These are phyloP conservation scores for Alfaro cultratus DNA, from an alignment of 2,797 vertebrate species.

Conservation along the genomic window DNA sequence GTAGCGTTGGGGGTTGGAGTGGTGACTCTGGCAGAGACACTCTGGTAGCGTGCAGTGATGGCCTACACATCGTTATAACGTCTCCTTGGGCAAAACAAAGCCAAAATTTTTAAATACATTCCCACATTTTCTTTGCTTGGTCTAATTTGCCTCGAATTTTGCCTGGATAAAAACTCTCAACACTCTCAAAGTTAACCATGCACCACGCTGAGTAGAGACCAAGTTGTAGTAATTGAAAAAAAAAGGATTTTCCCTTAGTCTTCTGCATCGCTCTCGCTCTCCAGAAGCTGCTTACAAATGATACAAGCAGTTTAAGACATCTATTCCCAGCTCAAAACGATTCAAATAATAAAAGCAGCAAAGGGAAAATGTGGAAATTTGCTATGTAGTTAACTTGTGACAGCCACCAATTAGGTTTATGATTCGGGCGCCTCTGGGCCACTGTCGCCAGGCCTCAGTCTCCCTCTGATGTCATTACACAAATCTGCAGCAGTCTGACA, in stretches of 20 bases:
- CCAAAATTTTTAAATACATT: conserved; percentile 69
- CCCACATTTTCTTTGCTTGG: conserved; percentile 60
- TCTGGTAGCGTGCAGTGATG: conserved; percentile 68
- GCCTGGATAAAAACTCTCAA: conserved; percentile 31
- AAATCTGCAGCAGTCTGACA: conserved; percentile 69
- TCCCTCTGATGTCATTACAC: conserved; percentile 68
- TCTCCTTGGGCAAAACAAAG: conserved; percentile 61
- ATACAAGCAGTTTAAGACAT: conserved; percentile 55
- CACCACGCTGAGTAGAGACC: conserved; percentile 25
- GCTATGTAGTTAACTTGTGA: conserved; percentile 67
- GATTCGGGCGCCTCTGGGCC: conserved; percentile 69
- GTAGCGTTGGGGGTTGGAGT: conserved; percentile 36
- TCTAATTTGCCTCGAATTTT: conserved; percentile 54
- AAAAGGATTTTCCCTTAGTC: conserved; percentile 1
- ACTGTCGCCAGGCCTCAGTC: conserved; percentile 73
- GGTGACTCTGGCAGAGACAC: conserved; percentile 56
- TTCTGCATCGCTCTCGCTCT: conserved; percentile 29
- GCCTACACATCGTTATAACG: conserved; percentile 75
- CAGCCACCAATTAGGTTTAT: conserved; percentile 71
- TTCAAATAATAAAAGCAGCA: conserved; percentile 59
- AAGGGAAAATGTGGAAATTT: conserved; percentile 71
- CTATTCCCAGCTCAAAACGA: conserved; percentile 45
- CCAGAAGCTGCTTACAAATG: conserved; percentile 55
- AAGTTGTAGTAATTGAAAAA: conserved; percentile 1
- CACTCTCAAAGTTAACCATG: conserved; percentile 28